Evolutionary conservation across 2,113 vertebrate species (phyloP).

Genomic region (Lepidiolamprologus cunningtoni): DNA sequence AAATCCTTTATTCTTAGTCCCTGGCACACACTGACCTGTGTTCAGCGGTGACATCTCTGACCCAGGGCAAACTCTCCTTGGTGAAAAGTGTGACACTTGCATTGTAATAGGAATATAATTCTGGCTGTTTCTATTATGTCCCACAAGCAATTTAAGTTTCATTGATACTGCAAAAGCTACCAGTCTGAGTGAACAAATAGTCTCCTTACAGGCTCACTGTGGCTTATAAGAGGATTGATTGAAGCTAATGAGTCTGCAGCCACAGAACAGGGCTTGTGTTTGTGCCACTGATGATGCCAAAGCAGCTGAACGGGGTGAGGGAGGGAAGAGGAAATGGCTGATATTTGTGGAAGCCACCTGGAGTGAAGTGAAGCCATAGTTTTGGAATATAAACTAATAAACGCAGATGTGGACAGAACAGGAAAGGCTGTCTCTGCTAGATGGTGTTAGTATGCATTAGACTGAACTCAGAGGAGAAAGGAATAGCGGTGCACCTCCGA

Average conservation of each 20-base stretch:
- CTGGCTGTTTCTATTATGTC: not conserved
- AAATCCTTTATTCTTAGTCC: not conserved
- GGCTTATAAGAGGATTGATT: slow-evolving; percentile 48
- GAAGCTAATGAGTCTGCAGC: slow-evolving; percentile 42
- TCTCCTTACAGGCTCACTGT: slow-evolving; percentile 19
- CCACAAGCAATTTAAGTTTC: not conserved
- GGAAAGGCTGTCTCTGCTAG: slow-evolving; percentile 34
- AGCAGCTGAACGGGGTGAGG: slow-evolving; percentile 52
- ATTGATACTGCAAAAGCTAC: not conserved
- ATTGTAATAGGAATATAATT: not conserved
- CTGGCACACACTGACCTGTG: not conserved
- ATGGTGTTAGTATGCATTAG: slow-evolving; percentile 62
- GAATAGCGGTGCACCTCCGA: slow-evolving; percentile 42
- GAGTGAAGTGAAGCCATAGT: slow-evolving; percentile 20
- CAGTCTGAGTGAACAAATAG: slow-evolving; percentile 30
- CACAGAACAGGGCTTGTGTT: slow-evolving; percentile 57
- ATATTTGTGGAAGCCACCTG: slow-evolving; percentile 42
- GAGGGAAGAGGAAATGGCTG: slow-evolving; percentile 19
- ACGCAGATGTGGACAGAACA: slow-evolving; percentile 33
- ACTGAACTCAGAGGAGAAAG: slow-evolving; percentile 43
- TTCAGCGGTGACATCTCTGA: not conserved
- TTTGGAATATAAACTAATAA: slow-evolving; percentile 26
- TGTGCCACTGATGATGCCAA: slow-evolving; percentile 37
- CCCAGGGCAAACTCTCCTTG: not conserved
- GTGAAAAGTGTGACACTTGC: not conserved